Evolutionary conservation across 2,113 vertebrate genomes (phyloP).

Genomic region (Peucedramus taeniatus): DNA sequence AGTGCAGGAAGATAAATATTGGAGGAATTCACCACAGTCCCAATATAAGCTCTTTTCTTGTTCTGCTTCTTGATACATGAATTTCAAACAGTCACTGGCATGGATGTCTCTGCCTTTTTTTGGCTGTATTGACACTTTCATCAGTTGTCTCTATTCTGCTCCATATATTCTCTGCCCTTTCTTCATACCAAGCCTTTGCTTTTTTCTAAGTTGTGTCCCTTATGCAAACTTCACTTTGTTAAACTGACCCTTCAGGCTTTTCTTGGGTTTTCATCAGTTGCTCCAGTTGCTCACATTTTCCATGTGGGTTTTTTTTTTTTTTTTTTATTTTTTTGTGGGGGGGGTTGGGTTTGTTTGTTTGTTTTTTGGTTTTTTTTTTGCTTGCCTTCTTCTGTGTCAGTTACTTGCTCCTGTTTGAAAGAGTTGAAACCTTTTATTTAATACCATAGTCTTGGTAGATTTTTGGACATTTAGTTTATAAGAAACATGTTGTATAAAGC

Average conservation of each 20-base stretch:
- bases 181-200: not conserved
- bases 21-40: not conserved
- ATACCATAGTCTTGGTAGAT: not conserved
- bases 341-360: too few species aligned
- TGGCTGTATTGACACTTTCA: fast-evolving
- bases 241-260: not conserved
- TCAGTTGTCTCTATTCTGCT: not conserved
- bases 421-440: not conserved
- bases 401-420: not conserved
- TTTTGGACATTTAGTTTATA: not conserved
- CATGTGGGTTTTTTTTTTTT: not conserved
- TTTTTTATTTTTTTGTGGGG: too few species aligned
- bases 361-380: not conserved
- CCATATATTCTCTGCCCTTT: fast-evolving
- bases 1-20: not conserved
- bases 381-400: not conserved
- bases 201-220: not conserved
- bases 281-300: not conserved
- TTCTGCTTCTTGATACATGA: not conserved
- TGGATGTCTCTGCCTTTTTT: not conserved
- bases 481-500: not conserved
- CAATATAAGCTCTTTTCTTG: not conserved
- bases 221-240: not conserved
- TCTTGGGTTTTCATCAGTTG: not conserved
- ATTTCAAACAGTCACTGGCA: not conserved